phyloP scores from a whole-genome alignment of 2,888 invertebrate species.

The Melieria crassipennis region DNA sequence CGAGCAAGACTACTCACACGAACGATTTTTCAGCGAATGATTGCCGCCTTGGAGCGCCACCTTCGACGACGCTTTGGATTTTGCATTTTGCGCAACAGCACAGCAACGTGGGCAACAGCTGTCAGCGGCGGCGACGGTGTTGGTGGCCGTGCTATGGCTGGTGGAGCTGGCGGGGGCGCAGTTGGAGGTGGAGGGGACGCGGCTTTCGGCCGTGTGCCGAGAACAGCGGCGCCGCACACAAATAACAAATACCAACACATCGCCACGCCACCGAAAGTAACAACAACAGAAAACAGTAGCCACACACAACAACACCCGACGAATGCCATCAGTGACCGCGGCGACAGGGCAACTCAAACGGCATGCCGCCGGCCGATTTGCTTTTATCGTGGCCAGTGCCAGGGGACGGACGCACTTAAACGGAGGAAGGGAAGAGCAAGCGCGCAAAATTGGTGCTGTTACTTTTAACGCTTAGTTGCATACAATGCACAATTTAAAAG shows the following conservation, averaged over 20 bases:
- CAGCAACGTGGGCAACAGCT: background rate
- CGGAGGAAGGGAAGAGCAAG: no score
- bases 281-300: background rate
- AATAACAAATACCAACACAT: background rate
- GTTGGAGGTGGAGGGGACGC: background rate
- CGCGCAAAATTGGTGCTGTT: no score
- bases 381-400: no score
- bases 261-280: background rate
- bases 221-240: background rate
- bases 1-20: conserved; percentile 44
- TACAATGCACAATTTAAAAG: no score
- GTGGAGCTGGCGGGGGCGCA: background rate
- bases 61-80: conserved; percentile 46
- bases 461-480: no score
- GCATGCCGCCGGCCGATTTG: no score
- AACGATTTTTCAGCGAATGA: conserved; percentile 50
- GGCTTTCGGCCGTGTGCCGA: background rate
- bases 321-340: no score
- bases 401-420: no score
- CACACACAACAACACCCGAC: background rate
- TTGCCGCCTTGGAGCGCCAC: conserved; percentile 47
- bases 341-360: no score
- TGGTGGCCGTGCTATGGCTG: background rate
- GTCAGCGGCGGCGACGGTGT: conserved; percentile 24
- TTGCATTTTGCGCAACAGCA: conserved; percentile 26